Evolutionary conservation across 2,888 invertebrate genomes (phyloP), one percentile per base, ranked within the genome.

Genomic region (Brenthis daphne): DNA sequence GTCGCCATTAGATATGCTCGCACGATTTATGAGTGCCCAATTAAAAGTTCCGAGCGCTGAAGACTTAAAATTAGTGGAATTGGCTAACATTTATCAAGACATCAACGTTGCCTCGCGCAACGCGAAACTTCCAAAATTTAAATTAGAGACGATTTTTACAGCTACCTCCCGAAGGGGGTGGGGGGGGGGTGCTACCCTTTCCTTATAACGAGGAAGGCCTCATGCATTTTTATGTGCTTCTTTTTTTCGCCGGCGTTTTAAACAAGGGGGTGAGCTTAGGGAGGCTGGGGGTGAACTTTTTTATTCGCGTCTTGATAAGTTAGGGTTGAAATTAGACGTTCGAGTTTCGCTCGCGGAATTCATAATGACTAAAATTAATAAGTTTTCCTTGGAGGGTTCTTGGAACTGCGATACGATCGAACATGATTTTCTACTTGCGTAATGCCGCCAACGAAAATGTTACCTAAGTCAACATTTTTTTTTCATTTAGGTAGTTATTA

Each of bases 221-320:
- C 93, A 93, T 93, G 93, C 93, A 93, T 93, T 93, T 93, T 93
- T 93, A 93, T 93, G 93, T 93, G 92, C 93, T 93, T 92, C 93
- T 93, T 93, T 93, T 60, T 93, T 93, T 93, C 92, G 92, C 83
- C 90, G 88, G 92, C 92, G 90, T 93, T 93, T 93, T 93, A 93
- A 93, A 93, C 92, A 92, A 93, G 93, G 92, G 93, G 92, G 92
- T 90, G 91, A 90, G 90, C 83, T 82, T 85, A 87, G 91, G 92
- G 85, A 86, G 83, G 80, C 80, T 79, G 86, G 87, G 90, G 89
- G 92, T 87, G 90, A 89, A 90, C 88, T 92, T 93, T 92, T 93
- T 93, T 93, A 92, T 92, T 90, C 92, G 90, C 92, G 92, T 93
- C 93, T 93, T 93, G 93, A 93, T 93, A 93, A 93, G 93, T 92